Percentiles rank a stretch among this genome's conserved stretches.
phyloP scores from a whole-genome alignment of 2,888 invertebrate genomes.

The Oxystoma pomonae region DNA sequence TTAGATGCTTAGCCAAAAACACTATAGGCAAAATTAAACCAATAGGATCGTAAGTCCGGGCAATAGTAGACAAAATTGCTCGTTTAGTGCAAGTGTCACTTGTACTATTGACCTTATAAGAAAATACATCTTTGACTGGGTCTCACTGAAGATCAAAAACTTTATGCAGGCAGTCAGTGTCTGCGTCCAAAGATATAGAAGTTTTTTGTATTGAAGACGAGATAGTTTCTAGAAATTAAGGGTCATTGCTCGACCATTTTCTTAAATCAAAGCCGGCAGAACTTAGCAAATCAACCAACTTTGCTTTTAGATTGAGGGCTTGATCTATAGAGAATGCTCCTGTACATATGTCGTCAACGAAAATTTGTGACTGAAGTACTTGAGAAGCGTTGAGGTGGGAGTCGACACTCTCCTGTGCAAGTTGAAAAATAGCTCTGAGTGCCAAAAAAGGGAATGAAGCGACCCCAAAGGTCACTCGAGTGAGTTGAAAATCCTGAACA shows the following conservation, averaged over 20 bases:
- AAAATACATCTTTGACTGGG: background rate
- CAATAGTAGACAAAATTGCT: too few relatives aligned
- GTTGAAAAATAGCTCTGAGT: background rate
- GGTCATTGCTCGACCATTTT: constrained; percentile 4
- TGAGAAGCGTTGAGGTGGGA: background rate
- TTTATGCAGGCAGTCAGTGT: background rate
- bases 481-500: constrained; percentile 10
- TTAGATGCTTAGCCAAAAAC: too few relatives aligned
- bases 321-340: background rate
- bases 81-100: too few relatives aligned
- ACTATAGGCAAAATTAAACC: too few relatives aligned
- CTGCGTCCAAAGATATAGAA: background rate
- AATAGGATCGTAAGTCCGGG: too few relatives aligned
- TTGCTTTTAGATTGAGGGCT: background rate
- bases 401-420: background rate
- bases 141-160: constrained; percentile 1
- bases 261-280: background rate
- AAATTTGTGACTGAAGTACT: background rate
- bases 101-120: background rate
- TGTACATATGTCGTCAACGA: background rate
- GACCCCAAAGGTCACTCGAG: constrained; percentile 10
- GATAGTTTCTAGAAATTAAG: too few relatives aligned
- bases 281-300: background rate
- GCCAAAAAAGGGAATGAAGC: constrained; percentile 9
- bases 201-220: background rate